phyloP scores from a whole-genome alignment of 2,888 invertebrate genomes.

The Amphimallon solstitiale region DNA sequence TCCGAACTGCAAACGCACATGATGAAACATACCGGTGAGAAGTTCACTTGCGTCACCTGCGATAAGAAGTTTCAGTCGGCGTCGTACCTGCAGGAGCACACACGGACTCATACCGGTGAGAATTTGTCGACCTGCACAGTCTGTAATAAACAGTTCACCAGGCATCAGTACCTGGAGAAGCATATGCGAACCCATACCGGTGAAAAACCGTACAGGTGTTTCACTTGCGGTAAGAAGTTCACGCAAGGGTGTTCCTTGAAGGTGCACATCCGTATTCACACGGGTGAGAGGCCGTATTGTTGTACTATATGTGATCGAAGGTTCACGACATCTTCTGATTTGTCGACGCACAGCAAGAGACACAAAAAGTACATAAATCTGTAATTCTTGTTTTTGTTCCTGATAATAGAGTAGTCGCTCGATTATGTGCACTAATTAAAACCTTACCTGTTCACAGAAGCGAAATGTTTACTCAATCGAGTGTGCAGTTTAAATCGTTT shows the following conservation, averaged over 20 bases:
- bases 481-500: too few species aligned
- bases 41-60: conserved; percentile 57
- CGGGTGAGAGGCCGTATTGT: conserved; percentile 59
- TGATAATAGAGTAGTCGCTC: too few species aligned
- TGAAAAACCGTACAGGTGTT: conserved; percentile 59
- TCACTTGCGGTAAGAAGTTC: conserved; percentile 58
- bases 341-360: conserved; percentile 57
- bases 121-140: conserved; percentile 60
- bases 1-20: conserved; percentile 58
- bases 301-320: conserved; percentile 57
- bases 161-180: conserved; percentile 66
- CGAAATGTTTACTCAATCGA: too few species aligned
- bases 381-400: conserved; percentile 44
- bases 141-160: conserved; percentile 65
- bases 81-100: conserved; percentile 57
- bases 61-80: conserved; percentile 59
- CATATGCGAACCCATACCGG: conserved; percentile 66
- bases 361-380: conserved; percentile 59
- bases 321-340: conserved; percentile 59
- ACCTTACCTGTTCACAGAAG: not conserved
- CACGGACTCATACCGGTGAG: conserved; percentile 59
- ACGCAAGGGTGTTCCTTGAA: conserved; percentile 60
- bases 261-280: conserved; percentile 58
- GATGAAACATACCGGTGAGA: conserved; percentile 59
- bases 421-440: too few species aligned